Percentiles rank a stretch among this genome's conserved stretches.
phyloP scores from a whole-genome alignment of 2,888 invertebrate species.

The Polymixis lichenea region DNA sequence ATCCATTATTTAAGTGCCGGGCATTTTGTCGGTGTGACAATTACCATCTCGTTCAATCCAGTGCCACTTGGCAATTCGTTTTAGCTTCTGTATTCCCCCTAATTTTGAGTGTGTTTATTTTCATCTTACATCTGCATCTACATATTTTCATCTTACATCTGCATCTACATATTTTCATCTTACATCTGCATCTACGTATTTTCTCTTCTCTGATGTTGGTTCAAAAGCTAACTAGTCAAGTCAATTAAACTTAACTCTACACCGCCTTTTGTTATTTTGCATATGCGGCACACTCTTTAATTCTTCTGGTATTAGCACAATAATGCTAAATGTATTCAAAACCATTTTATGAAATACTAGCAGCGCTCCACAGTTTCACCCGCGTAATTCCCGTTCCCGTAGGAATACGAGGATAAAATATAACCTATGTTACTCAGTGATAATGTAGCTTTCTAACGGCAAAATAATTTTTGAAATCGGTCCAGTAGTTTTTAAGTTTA shows the following conservation, averaged over 20 bases:
- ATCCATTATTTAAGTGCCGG: constrained; percentile 31
- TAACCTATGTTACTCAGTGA: too few species aligned
- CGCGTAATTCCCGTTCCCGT: too few species aligned
- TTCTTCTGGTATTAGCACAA: not conserved
- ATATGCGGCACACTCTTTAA: not conserved
- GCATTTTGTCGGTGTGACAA: constrained; percentile 50
- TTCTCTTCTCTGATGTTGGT: not conserved
- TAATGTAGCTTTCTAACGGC: too few species aligned
- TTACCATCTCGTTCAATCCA: constrained; percentile 36
- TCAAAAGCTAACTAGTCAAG: not conserved
- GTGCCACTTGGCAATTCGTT: constrained; percentile 11
- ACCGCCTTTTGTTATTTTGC: not conserved
- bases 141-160: too few species aligned
- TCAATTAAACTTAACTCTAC: not conserved
- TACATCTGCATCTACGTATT: not conserved
- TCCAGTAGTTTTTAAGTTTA: too few species aligned
- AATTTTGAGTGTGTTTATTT: constrained; percentile 4
- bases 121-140: too few species aligned
- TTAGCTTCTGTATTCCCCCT: constrained; percentile 11
- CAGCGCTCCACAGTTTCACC: too few species aligned
- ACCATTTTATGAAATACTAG: not conserved
- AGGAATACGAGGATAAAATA: too few species aligned
- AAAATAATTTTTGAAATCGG: too few species aligned
- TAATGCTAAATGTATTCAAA: not conserved
- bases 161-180: constrained; percentile 1